Evolutionary conservation across 1,140 invertebrate species (phyloP).

Genomic region (Campodea augens): DNA sequence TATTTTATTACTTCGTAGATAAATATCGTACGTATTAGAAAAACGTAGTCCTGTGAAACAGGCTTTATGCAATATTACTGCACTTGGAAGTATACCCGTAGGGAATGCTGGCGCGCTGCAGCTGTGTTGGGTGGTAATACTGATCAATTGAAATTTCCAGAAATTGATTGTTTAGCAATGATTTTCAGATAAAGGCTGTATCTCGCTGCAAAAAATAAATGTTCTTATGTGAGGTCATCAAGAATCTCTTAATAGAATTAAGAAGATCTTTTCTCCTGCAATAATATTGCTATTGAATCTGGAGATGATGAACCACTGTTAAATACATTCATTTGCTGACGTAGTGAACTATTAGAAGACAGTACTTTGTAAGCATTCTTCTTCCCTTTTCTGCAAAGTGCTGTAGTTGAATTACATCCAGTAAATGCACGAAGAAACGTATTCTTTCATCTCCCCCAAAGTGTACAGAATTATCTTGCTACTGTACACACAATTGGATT

Average conservation of each 20-base stretch:
- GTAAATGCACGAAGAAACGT: conserved; percentile 3
- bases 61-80: too few species aligned
- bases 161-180: conserved; percentile 4
- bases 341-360: conserved; percentile 4
- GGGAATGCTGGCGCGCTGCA: conserved; percentile 3
- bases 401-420: conserved; percentile 3
- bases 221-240: neutral
- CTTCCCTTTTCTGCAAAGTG: conserved; percentile 2
- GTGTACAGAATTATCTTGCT: neutral
- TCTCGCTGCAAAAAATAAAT: too few species aligned
- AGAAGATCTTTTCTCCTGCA: conserved; percentile 6
- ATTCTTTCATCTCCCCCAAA: conserved; percentile 2
- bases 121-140: neutral
- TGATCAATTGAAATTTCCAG: neutral
- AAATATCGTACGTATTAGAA: too few species aligned
- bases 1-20: too few species aligned
- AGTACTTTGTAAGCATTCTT: conserved; percentile 5
- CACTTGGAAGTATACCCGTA: conserved; percentile 1
- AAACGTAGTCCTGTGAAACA: too few species aligned
- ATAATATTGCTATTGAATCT: conserved; percentile 1
- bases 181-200: conserved; percentile 5
- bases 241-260: conserved; percentile 5
- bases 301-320: conserved; percentile 1
- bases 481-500: conserved; percentile 1
- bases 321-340: conserved; percentile 4